Conservation (phyloP, 1,140 invertebrate species). For the Dreissena rostriformis region DNA sequence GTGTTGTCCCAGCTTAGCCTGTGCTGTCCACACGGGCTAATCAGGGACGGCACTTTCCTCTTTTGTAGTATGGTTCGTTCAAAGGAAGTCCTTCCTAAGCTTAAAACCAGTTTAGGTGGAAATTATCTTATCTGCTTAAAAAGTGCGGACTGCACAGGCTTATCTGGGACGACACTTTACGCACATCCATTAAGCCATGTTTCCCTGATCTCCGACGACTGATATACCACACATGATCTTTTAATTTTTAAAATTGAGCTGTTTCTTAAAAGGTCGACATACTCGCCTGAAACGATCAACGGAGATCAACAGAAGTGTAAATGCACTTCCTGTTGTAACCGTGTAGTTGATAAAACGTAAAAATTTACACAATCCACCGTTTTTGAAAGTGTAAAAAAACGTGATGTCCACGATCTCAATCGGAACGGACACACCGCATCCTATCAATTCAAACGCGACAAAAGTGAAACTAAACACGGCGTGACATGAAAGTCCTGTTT, state of each 20-base stretch:
- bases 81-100: too few species aligned
- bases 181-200: too few species aligned
- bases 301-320: constrained; percentile 63
- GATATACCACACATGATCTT: constrained; percentile 27
- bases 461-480: constrained; percentile 60
- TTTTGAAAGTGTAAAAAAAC: constrained; percentile 57
- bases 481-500: constrained; percentile 23
- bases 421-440: constrained; percentile 60
- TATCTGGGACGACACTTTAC: too few species aligned
- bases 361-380: constrained; percentile 53
- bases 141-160: too few species aligned
- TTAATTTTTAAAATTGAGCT: constrained; percentile 30
- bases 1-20: too few species aligned
- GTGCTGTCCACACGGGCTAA: too few species aligned
- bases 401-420: constrained; percentile 59
- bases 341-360: constrained; percentile 57
- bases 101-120: too few species aligned
- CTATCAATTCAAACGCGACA: constrained; percentile 62
- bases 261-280: constrained; percentile 58
- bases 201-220: neutral
- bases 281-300: constrained; percentile 64
- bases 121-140: too few species aligned
- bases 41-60: too few species aligned
- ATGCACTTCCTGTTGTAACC: constrained; percentile 51
- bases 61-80: too few species aligned